These are phyloP conservation scores for Quiscalus mexicanus DNA, from an alignment of 2,113 vertebrate genomes.

Conservation along the genomic window DNA sequence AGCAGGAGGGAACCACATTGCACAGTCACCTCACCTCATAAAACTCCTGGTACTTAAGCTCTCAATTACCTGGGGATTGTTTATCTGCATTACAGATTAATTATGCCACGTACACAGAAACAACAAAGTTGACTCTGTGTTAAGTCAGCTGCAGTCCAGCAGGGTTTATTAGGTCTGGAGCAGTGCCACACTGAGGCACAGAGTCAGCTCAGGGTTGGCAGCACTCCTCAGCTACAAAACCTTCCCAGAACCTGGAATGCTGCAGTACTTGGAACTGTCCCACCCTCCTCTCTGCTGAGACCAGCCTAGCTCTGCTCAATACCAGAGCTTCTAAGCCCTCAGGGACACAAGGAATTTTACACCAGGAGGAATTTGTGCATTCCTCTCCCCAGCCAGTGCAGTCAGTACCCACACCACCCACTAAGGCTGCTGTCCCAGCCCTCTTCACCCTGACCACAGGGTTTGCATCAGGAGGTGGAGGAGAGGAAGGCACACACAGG, in stretches of 20 bases:
- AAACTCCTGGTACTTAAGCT: neutral
- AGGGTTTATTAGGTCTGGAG: constrained; percentile 28
- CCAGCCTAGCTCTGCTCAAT: neutral
- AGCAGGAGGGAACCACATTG: neutral
- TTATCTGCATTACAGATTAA: neutral
- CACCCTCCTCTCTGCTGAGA: neutral
- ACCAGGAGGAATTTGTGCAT: neutral
- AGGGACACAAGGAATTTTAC: neutral
- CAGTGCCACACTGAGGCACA: accelerated
- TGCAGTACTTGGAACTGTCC: neutral
- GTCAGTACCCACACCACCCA: neutral
- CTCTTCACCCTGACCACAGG: neutral
- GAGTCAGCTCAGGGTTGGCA: neutral
- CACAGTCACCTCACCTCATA: neutral
- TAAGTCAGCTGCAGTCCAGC: neutral
- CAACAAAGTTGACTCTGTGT: neutral
- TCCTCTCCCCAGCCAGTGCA: neutral
- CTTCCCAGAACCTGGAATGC: neutral
- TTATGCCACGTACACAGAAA: neutral
- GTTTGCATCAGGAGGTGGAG: neutral
- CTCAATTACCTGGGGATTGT: neutral
- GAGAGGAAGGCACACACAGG: neutral
- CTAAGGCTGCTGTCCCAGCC: accelerated
- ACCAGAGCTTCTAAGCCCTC: neutral
- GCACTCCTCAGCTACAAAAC: neutral